Evolutionary conservation across 2,888 invertebrate species (phyloP).

Genomic region (Coelogynopora nodosa): DNA sequence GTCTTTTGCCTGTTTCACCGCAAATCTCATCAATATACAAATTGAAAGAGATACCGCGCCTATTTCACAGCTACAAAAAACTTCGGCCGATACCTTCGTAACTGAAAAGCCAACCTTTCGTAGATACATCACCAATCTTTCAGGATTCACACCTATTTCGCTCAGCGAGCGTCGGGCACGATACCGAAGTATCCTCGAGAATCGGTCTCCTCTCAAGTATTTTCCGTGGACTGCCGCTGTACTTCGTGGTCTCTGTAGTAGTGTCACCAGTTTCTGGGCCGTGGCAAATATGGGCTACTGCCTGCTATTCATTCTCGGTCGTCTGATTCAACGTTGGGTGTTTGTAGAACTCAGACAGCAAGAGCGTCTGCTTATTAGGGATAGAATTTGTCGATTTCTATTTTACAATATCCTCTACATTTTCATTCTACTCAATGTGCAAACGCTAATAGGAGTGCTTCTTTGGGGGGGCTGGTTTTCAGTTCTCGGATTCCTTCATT

Average conservation of each 20-base stretch:
- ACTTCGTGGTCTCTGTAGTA: not conserved
- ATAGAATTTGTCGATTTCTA: slow-evolving; percentile 86
- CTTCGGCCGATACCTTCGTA: not conserved
- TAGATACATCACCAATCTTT: not conserved
- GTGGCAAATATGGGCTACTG: slow-evolving; percentile 81
- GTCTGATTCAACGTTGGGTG: slow-evolving; percentile 72
- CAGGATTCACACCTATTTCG: not conserved
- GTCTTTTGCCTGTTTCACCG: not conserved
- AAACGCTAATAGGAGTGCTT: slow-evolving; percentile 79
- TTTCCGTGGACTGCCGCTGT: not conserved
- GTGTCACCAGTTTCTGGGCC: slow-evolving; percentile 63
- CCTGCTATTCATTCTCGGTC: slow-evolving; percentile 72
- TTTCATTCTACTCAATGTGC: slow-evolving; percentile 78
- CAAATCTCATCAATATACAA: not conserved
- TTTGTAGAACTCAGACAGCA: slow-evolving; percentile 78
- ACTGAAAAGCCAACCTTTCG: not conserved
- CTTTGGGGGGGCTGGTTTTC: slow-evolving; percentile 86
- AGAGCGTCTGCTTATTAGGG: slow-evolving; percentile 70
- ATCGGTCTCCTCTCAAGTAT: not conserved
- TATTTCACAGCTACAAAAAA: not conserved
- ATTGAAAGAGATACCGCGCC: not conserved
- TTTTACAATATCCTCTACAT: slow-evolving; percentile 90
- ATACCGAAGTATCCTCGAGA: not conserved
- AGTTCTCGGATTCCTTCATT: slow-evolving; percentile 75
- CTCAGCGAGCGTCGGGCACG: not conserved